Evolutionary conservation across 2,113 vertebrate genomes (phyloP), one percentile per base, ranked within the genome.

Genomic region (Struthidea cinerea): DNA sequence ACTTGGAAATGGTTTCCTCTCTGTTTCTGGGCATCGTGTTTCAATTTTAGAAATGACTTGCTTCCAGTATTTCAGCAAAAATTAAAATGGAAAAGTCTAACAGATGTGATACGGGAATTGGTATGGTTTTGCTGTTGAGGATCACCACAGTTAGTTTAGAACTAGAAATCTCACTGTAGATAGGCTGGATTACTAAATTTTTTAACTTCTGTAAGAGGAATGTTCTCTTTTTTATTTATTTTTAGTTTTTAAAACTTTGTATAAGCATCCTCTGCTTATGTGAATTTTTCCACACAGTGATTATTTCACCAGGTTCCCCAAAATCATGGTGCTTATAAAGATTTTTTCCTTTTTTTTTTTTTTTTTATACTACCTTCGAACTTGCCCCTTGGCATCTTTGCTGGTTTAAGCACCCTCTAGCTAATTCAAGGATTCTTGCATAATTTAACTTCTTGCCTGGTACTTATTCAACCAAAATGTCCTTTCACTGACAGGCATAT

Each of bases 371-470:
- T 77, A 17, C 33, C 19, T 87, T 68, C 2, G 1, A 27, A 81
- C 15, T 68, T 57, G 44, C 28, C 52, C 15, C 11, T 32, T 55
- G 80, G 64, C 68, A 78, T 87, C 52, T 74, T 94, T 92, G 56
- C 42, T 67, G 35, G 11, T 90, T 67, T 46, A 86, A 88, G 33
- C 71, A 89, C 68, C 23, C 52, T 92, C 27, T 74, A 84, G 79
- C 71, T 93, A 71, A 74, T 92, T 86, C 79, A 86, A 80, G 35
- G 70, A 84, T 86, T 81, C 59, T 84, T 92, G 71, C 47, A 55
- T 92, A 84, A 91, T 89, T 89, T 89, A 93, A 93, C 33, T 96
- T 82, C n/a, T 87, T 87, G 70, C 61, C 33, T 85, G 64, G 60
- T 63, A 77, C 44, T 93, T 96, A 89, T 24, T 89, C 86, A 81